These are phyloP conservation scores for Ara ararauna DNA, from an alignment of 2,797 vertebrate genomes.

Conservation along the genomic window DNA sequence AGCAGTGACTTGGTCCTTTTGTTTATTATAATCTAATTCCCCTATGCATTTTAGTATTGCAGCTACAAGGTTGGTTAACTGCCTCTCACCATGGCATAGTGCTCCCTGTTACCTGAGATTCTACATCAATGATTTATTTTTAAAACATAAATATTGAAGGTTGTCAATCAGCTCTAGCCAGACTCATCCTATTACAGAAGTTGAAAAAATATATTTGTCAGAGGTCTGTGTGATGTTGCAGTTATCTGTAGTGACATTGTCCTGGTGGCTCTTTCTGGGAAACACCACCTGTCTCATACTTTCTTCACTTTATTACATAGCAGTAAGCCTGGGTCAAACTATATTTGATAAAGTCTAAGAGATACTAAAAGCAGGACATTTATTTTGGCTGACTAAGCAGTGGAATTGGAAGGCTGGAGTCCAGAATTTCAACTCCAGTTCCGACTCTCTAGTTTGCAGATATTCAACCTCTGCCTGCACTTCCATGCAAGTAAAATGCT, in stretches of 20 bases:
- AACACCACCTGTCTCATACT: neutral
- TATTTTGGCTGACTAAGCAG: neutral
- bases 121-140: neutral
- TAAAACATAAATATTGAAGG: neutral
- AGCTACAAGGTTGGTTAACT: neutral
- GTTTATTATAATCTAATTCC: neutral
- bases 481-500: neutral
- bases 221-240: neutral
- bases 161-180: neutral
- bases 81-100: neutral
- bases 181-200: neutral
- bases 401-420: neutral
- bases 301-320: neutral
- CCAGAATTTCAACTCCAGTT: neutral
- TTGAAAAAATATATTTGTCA: neutral
- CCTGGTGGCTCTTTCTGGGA: slow-evolving; percentile 19
- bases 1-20: neutral
- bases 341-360: neutral
- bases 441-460: neutral
- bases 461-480: neutral
- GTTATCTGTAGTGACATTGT: neutral
- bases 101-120: neutral
- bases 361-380: neutral
- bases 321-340: neutral
- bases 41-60: neutral